phyloP scores from a whole-genome alignment of 2,113 vertebrate genomes.

The Erythrolamprus reginae region DNA sequence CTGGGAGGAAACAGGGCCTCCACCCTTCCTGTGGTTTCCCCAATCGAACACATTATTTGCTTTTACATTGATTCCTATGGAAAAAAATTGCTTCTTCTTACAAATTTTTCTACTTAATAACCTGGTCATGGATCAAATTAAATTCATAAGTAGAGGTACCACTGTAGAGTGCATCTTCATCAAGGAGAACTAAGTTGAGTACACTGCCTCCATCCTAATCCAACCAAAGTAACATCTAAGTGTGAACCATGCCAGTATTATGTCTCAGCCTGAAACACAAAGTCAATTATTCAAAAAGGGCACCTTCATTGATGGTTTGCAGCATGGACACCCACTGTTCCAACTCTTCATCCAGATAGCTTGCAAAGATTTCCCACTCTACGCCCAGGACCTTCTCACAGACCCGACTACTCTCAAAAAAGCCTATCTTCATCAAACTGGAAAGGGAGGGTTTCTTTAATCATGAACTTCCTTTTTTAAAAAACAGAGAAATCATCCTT shows the following conservation, averaged over 20 bases:
- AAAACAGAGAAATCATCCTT: neutral
- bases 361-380: neutral
- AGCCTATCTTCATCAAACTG: neutral
- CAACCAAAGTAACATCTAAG: neutral
- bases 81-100: too few relatives aligned
- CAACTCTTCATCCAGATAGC: neutral
- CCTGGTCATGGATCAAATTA: too few relatives aligned
- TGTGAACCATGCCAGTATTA: neutral
- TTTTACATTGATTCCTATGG: too few relatives aligned
- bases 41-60: too few relatives aligned
- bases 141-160: too few relatives aligned
- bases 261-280: neutral
- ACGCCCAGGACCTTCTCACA: too few relatives aligned
- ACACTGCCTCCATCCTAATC: neutral
- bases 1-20: too few relatives aligned
- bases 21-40: too few relatives aligned
- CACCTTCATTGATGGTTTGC: neutral
- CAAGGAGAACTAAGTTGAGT: neutral
- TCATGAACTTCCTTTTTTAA: neutral
- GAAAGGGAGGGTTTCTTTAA: neutral
- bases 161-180: neutral
- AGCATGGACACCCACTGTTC: neutral
- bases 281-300: neutral
- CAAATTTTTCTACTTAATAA: too few relatives aligned
- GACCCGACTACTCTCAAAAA: neutral